Conservation (phyloP, 2,888 invertebrate species). For the Agonopterix arenella region DNA sequence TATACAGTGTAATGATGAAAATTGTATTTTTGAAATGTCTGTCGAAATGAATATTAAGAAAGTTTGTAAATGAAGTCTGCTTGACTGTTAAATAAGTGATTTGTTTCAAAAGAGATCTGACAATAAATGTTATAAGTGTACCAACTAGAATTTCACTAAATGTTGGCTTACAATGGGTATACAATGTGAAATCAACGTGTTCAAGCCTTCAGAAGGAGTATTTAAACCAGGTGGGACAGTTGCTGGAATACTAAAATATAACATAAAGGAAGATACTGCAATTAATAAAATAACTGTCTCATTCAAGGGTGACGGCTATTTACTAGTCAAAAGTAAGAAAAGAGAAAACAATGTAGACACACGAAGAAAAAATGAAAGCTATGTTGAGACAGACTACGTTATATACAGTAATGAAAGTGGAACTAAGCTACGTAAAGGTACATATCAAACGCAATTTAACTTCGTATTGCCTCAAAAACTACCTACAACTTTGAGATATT, state of each 20-base stretch:
- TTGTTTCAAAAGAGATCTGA: too few relatives aligned
- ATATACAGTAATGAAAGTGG: slow-evolving; percentile 9
- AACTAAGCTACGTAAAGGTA: slow-evolving; percentile 4
- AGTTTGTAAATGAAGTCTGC: too few relatives aligned
- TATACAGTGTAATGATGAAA: too few relatives aligned
- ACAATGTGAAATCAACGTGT: slow-evolving; percentile 13
- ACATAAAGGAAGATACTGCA: slow-evolving; percentile 9
- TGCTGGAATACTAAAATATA: slow-evolving; percentile 12
- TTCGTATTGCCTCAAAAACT: slow-evolving; percentile 13
- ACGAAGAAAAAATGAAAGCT: slow-evolving; percentile 7
- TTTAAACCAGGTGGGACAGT: slow-evolving; percentile 11
- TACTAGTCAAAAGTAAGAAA: slow-evolving; percentile 8
- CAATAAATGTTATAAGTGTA: too few relatives aligned
- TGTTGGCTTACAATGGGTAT: slow-evolving; percentile 8
- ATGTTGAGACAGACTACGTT: slow-evolving; percentile 9
- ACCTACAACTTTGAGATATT: slow-evolving; percentile 9
- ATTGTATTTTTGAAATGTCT: too few relatives aligned
- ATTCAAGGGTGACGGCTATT: slow-evolving; percentile 12
- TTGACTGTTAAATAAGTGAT: too few relatives aligned
- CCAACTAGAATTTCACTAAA: too few relatives aligned
- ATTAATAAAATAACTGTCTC: slow-evolving; percentile 12
- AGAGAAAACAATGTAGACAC: slow-evolving; percentile 6
- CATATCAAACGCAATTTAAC: slow-evolving; percentile 13
- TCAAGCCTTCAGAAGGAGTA: slow-evolving; percentile 6
- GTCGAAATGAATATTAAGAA: too few relatives aligned